Conservation (phyloP, 2,888 invertebrate genomes). For the Cheilosia soror region DNA sequence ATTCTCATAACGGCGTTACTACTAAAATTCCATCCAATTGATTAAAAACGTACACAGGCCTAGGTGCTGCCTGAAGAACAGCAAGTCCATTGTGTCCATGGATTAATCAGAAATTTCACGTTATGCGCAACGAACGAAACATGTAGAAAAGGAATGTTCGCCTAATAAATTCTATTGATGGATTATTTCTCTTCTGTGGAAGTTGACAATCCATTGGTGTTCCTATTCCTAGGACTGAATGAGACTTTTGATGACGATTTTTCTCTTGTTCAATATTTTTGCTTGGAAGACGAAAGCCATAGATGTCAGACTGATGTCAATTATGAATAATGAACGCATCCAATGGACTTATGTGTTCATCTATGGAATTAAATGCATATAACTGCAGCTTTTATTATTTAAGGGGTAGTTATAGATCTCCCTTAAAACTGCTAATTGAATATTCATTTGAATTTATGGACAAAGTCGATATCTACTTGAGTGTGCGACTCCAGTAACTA, state of each 20-base stretch:
- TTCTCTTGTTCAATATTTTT: constrained; percentile 1
- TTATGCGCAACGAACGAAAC: constrained; percentile 2
- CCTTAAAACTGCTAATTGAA: no score
- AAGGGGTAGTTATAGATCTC: no score
- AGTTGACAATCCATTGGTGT: neutral
- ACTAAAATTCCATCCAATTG: neutral
- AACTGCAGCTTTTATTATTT: no score
- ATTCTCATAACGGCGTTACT: neutral
- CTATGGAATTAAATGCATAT: no score
- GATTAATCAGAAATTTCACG: constrained; percentile 1
- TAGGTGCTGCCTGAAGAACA: neutral
- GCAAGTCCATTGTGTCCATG: neutral
- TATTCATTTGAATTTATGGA: no score
- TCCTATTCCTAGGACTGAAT: neutral
- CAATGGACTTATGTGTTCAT: neutral
- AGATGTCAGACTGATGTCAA: neutral
- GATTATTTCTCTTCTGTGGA: neutral
- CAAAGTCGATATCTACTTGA: no score
- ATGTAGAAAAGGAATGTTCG: neutral
- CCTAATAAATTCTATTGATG: constrained; percentile 2
- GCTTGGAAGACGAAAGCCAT: neutral
- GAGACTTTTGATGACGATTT: neutral
- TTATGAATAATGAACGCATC: constrained; percentile 2
- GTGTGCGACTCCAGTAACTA: no score
- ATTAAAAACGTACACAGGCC: constrained; percentile 1